These are phyloP conservation scores for Nesogale talazaci DNA, from an alignment of 2,113 vertebrate species.

Conservation along the genomic window DNA sequence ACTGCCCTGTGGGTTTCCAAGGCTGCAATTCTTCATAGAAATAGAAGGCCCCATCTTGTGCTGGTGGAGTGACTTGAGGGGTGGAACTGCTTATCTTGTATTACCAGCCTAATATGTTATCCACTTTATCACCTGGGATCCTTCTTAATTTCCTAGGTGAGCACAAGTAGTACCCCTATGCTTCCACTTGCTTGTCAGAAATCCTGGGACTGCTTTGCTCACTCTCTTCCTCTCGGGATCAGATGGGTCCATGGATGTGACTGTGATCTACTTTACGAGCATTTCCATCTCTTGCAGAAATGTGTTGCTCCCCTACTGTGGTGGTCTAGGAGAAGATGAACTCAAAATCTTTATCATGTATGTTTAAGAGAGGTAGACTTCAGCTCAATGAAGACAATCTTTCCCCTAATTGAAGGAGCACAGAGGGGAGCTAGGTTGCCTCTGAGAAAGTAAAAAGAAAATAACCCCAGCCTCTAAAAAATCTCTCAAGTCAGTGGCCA, in stretches of 20 bases:
- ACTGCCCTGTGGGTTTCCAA: no score
- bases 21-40: no score
- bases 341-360: background rate
- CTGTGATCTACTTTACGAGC: background rate
- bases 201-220: background rate
- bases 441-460: background rate
- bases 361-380: background rate
- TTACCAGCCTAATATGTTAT: no score
- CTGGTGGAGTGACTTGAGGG: no score
- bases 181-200: background rate
- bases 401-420: background rate
- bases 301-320: fast-evolving
- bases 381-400: background rate
- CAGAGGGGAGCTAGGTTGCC: background rate
- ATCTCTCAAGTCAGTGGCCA: background rate
- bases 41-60: no score
- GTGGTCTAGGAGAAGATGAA: background rate
- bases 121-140: no score
- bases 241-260: background rate
- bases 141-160: background rate
- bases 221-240: background rate
- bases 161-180: background rate
- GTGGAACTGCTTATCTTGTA: no score
- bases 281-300: background rate
- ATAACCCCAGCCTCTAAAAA: background rate